Evolutionary conservation across 1,140 invertebrate genomes (phyloP).

Genomic region (Globodera ellingtonae): DNA sequence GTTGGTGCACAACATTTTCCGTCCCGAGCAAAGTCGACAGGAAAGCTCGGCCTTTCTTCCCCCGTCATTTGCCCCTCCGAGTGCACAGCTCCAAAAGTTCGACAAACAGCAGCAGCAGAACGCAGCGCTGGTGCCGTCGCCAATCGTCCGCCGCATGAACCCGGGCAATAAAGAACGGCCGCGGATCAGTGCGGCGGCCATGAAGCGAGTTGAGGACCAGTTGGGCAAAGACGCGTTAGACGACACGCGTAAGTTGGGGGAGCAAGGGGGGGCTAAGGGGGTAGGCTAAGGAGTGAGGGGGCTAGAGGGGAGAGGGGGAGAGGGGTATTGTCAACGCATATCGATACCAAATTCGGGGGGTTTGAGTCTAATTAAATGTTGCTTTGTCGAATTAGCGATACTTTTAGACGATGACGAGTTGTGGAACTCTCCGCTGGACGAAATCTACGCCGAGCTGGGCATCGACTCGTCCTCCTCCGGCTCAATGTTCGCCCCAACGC

Average conservation of each 20-base stretch:
- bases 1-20: conserved; percentile 32
- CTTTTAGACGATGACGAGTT: conserved; percentile 43
- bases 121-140: neutral
- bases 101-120: neutral
- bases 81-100: conserved; percentile 2
- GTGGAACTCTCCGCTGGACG: conserved; percentile 38
- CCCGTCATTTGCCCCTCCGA: conserved; percentile 23
- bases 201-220: conserved; percentile 44
- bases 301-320: no score
- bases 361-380: no score
- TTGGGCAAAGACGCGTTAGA: conserved; percentile 51
- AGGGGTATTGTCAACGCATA: no score
- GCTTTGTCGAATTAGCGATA: neutral
- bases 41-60: conserved; percentile 4
- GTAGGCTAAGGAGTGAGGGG: no score
- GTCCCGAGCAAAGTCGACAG: conserved; percentile 15
- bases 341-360: no score
- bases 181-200: conserved; percentile 41
- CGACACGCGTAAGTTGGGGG: conserved; percentile 40
- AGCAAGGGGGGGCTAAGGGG: neutral
- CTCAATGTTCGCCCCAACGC: neutral
- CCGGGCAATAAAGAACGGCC: conserved; percentile 19
- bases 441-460: conserved; percentile 44
- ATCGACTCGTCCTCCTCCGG: conserved; percentile 8
- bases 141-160: conserved; percentile 4